Base-by-base conservation (phyloP, 2,888 invertebrate species). In the Ochropleura plecta region DNA sequence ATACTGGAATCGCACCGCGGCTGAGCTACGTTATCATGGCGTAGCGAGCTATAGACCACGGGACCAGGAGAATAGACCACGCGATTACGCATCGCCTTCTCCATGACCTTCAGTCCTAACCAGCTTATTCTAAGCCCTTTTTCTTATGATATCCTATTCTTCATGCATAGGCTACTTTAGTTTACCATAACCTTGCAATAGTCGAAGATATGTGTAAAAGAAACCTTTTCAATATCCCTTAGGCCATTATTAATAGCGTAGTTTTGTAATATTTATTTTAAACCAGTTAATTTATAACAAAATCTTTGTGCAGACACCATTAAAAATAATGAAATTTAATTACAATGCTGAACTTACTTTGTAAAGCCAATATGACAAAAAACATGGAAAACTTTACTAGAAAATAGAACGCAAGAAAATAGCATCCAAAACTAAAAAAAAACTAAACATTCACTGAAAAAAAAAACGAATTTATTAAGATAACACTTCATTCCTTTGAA, bases 401-500 rank as follows among this genome's bases (percentile, higher is more conserved):
- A 48, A 65, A 5, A 75, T 30, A 20, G 2, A 30, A 46, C 14
- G 7, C 49, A 12, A 18, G 30, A 70, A 51, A 48, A 18, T 44
- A 63, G 5, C 16, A 46, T 4, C 0, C 12, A n/a, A 20, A 77
- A 51, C 1, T 5, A 49, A 6, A 63, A 20, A 70, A 51, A 6
- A 71, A 78, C 12, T 12, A 70, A 55, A 57, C 18, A 16, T 20
- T 20, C 5, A 18, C 20, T 55, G 14, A 49, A 42, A 75, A 66
- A 67, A 51, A 8, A 14, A 18, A 2, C 30, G 3, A 30, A 30
- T 30, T 30, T 30, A 30, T 30, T 18, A 14, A 18, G 5, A 30
- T 20, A 46, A 60, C 12, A 40, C 44, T 62, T 65, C 14, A 68
- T 42, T 55, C 12, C 60, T 65, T 60, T 79, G 20, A 66, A 46